These are phyloP conservation scores for Ormyrus labotus DNA, from an alignment of 2,888 invertebrate species.

Conservation along the genomic window DNA sequence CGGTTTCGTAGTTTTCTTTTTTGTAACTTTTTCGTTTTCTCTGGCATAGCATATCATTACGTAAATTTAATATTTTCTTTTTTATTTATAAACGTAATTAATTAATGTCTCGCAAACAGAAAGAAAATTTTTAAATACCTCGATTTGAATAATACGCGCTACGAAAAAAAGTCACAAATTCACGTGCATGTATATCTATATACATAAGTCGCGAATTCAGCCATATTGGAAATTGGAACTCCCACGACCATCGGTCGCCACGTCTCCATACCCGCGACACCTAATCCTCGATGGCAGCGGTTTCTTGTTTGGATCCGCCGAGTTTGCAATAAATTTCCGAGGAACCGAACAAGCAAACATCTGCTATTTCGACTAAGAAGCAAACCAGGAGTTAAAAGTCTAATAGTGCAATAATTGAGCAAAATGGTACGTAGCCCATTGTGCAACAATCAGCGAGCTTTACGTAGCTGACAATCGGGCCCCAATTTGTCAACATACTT, in stretches of 20 bases:
- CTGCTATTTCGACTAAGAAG: background rate
- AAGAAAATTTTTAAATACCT: no score
- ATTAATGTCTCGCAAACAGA: no score
- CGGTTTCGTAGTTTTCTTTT: no score
- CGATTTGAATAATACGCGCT: no score
- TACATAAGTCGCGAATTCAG: no score
- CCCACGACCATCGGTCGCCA: constrained; percentile 16
- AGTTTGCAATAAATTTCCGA: constrained; percentile 4
- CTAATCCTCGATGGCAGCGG: constrained; percentile 57
- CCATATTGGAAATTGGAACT: no score
- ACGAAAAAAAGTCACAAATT: no score
- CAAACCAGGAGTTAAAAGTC: background rate
- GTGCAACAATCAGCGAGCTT: constrained; percentile 27
- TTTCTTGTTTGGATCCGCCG: constrained; percentile 63
- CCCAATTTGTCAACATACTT: constrained; percentile 30
- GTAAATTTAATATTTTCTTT: no score
- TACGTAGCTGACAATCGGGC: constrained; percentile 30
- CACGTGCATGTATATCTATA: no score
- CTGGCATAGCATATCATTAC: no score
- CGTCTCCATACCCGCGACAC: constrained; percentile 28
- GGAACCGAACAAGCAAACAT: background rate
- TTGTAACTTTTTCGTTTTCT: no score
- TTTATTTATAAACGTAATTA: no score
- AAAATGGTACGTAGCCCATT: constrained; percentile 34
- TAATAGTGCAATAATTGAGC: background rate